Evolutionary conservation across 2,113 vertebrate species (phyloP).

Genomic region (Lipophrys pholis): DNA sequence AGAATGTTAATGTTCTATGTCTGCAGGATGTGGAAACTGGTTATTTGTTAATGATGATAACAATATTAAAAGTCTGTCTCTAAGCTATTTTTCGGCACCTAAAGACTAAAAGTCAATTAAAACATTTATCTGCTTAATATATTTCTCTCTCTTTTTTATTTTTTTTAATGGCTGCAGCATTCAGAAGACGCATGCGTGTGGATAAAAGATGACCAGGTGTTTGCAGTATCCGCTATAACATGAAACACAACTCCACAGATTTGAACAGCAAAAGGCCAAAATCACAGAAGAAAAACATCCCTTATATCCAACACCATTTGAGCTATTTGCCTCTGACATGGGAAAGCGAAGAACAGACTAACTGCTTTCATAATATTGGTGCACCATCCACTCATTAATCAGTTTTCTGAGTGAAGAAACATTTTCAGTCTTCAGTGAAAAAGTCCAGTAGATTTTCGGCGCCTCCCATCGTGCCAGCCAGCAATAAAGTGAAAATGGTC

Average conservation of each 20-base stretch:
- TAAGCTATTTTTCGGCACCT: background rate
- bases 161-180: background rate
- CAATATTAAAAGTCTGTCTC: background rate
- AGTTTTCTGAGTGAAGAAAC: background rate
- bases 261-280: too few species aligned
- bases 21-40: constrained; percentile 11
- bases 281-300: background rate
- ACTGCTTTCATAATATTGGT: background rate
- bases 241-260: background rate
- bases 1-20: background rate
- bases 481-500: constrained; percentile 5
- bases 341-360: background rate
- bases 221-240: too few species aligned
- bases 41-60: background rate
- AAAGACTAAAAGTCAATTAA: background rate
- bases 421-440: constrained; percentile 5
- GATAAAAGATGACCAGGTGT: too few species aligned
- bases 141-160: background rate
- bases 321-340: too few species aligned
- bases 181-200: background rate
- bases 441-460: constrained; percentile 7
- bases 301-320: background rate
- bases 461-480: constrained; percentile 2
- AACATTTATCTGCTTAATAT: background rate
- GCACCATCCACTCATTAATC: background rate